A percentile compares a stretch with the other conserved stretches of the same genome.
Conservation (phyloP, 2,797 vertebrate species). For the Tangara arthus region DNA sequence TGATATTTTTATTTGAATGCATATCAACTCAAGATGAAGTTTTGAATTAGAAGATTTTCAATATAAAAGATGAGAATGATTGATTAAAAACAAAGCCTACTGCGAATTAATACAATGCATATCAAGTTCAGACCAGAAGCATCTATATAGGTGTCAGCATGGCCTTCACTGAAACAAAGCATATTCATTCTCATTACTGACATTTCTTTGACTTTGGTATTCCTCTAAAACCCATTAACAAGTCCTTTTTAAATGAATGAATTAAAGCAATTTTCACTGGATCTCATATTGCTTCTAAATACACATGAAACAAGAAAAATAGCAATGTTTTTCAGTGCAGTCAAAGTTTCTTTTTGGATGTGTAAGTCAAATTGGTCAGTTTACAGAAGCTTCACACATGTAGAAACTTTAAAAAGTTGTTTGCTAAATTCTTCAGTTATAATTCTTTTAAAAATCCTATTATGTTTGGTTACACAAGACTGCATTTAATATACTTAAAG, state of each 20-base stretch:
- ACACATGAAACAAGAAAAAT: background rate
- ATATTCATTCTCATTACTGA: background rate
- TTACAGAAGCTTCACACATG: conserved; percentile 66
- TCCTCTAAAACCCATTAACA: background rate
- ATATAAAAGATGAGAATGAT: background rate
- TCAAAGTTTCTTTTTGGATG: conserved; percentile 11
- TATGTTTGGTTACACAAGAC: conserved; percentile 81
- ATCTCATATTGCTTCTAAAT: conserved; percentile 20
- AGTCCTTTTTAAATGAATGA: background rate
- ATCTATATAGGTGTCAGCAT: background rate
- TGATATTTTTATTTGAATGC: too few species aligned
- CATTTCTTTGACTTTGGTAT: background rate
- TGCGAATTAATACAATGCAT: background rate
- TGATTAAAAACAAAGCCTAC: background rate
- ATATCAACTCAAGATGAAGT: background rate
- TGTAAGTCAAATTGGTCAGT: conserved; percentile 56
- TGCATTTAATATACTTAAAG: conserved; percentile 80
- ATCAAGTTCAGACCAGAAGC: background rate
- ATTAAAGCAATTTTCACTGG: background rate
- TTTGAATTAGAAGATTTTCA: background rate
- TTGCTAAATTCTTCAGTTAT: conserved; percentile 71
- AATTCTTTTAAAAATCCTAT: conserved; percentile 81
- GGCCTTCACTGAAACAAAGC: background rate
- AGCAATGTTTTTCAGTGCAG: background rate
- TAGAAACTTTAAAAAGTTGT: conserved; percentile 75